A percentile compares a stretch with the other conserved stretches of the same genome.
Evolutionary conservation across 2,797 vertebrate species (phyloP).

Genomic region (Dendrocincla fuliginosa): DNA sequence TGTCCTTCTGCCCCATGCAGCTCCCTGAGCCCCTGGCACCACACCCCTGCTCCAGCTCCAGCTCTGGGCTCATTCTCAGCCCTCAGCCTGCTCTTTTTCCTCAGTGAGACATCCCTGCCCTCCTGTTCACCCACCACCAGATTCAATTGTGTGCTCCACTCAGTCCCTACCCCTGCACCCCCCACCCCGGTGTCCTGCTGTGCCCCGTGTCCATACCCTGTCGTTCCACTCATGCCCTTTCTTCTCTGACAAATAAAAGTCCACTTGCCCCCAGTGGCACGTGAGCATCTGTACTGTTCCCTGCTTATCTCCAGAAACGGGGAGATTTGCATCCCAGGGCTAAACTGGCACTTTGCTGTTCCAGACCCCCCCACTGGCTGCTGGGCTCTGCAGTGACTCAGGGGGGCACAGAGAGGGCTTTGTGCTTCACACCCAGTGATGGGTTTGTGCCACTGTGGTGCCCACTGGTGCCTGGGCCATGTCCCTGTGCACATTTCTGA

Average conservation of each 20-base stretch:
- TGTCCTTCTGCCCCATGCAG: neutral
- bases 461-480: rapidly evolving
- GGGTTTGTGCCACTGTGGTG: neutral
- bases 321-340: neutral
- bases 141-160: neutral
- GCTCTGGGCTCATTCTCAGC: neutral
- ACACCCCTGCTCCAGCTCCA: neutral
- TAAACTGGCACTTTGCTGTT: neutral
- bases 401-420: neutral
- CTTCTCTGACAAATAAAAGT: neutral
- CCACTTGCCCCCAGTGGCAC: neutral
- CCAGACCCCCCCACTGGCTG: neutral
- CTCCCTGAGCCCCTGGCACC: neutral
- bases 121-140: neutral
- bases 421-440: neutral
- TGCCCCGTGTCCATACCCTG: neutral
- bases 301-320: neutral
- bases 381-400: neutral
- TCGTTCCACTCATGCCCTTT: neutral
- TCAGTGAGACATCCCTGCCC: neutral
- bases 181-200: neutral
- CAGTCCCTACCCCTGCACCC: neutral
- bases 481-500: rapidly evolving
- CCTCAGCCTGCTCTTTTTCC: neutral
- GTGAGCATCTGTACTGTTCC: rapidly evolving